These are phyloP conservation scores for Egretta garzetta DNA, from an alignment of 2,113 vertebrate species.

Conservation along the genomic window DNA sequence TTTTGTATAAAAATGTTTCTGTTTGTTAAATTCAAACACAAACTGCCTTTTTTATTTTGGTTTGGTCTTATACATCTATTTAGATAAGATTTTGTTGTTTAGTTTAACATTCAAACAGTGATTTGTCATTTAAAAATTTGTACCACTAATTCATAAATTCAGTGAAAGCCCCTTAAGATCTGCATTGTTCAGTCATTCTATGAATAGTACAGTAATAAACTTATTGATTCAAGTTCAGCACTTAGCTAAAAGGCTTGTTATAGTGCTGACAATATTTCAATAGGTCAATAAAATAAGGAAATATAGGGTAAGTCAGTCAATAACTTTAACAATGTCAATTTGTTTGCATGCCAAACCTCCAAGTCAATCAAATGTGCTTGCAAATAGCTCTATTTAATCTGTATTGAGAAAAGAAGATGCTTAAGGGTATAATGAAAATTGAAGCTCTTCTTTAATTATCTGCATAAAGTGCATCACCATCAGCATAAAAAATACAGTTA, in stretches of 20 bases:
- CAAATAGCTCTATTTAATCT: constrained; percentile 72
- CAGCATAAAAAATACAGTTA: constrained; percentile 54
- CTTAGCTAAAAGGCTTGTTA: constrained; percentile 37
- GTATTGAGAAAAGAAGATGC: constrained; percentile 31
- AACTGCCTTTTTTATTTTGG: neutral
- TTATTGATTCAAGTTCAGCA: constrained; percentile 33
- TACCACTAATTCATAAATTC: neutral
- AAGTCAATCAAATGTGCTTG: constrained; percentile 64
- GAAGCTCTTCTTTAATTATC: constrained; percentile 73
- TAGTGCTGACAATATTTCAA: constrained; percentile 38
- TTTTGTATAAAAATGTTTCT: neutral
- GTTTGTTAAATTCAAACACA: neutral
- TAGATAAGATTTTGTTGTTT: neutral
- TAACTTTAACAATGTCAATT: constrained; percentile 63
- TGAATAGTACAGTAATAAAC: neutral
- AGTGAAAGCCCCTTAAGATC: neutral
- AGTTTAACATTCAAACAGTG: neutral
- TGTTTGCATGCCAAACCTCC: constrained; percentile 60
- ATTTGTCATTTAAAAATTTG: neutral
- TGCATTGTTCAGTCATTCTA: neutral
- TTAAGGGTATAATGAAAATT: constrained; percentile 72
- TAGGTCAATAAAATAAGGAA: constrained; percentile 58
- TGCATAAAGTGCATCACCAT: constrained; percentile 55
- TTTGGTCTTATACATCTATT: neutral
- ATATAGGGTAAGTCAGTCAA: constrained; percentile 36